Conservation (phyloP, 2,797 vertebrate species). For the Chiloscyllium punctatum region DNA sequence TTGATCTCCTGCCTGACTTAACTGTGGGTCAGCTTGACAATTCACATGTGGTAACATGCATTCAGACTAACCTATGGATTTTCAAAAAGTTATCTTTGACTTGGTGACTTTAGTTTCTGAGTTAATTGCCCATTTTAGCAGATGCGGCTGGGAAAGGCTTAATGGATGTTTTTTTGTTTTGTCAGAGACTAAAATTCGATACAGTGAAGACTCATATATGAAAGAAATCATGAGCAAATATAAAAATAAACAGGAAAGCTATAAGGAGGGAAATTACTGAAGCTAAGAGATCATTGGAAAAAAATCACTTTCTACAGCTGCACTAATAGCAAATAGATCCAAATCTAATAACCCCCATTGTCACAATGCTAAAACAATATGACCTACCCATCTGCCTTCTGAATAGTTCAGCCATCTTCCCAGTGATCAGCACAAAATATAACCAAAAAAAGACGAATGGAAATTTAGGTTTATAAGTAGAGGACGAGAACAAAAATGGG, state of each 20-base stretch:
- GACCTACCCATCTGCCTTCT: not conserved
- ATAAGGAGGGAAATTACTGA: not conserved
- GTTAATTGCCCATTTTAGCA: not conserved
- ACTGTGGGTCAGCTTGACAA: not conserved
- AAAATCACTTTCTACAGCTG: not conserved
- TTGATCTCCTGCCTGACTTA: not conserved
- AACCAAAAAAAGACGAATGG: not conserved
- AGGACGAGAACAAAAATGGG: not conserved
- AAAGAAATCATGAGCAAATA: not conserved
- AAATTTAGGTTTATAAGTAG: not conserved
- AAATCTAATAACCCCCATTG: not conserved
- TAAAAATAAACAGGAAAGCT: not conserved
- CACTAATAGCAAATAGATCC: not conserved
- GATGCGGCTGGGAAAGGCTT: not conserved
- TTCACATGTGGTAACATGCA: not conserved
- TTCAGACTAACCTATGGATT: not conserved
- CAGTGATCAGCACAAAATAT: not conserved
- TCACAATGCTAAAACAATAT: not conserved
- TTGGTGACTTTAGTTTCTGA: not conserved
- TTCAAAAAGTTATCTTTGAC: not conserved
- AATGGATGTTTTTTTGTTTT: not conserved
- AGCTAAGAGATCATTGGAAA: not conserved
- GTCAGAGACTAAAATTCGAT: not conserved
- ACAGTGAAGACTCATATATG: not conserved
- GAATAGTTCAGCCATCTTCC: not conserved